phyloP scores from a whole-genome alignment of 2,888 invertebrate species.

The Hirtodrosophila confusa region DNA sequence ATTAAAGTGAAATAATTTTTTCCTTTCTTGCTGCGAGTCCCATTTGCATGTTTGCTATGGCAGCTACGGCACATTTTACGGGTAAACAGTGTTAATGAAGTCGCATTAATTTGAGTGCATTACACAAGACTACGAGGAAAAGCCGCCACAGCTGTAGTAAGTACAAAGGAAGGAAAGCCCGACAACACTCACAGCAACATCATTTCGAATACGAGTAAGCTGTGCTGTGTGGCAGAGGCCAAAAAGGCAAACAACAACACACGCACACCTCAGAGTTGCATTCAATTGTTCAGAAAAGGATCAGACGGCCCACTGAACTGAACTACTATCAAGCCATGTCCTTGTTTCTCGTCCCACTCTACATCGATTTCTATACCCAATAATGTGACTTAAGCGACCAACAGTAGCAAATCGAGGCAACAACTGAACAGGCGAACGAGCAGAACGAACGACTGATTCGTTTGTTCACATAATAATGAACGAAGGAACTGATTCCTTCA shows the following conservation, averaged over 20 bases:
- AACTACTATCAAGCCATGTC: too few relatives aligned
- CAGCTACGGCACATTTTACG: constrained; percentile 53
- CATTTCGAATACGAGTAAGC: constrained; percentile 11
- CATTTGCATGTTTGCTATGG: constrained; percentile 59
- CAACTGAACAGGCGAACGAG: too few relatives aligned
- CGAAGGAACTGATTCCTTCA: too few relatives aligned
- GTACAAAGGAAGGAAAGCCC: constrained; percentile 7
- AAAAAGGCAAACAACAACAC: constrained; percentile 41
- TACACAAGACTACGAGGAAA: constrained; percentile 54
- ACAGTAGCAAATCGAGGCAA: too few relatives aligned
- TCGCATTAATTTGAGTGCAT: constrained; percentile 77
- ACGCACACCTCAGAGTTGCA: constrained; percentile 5
- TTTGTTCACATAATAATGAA: too few relatives aligned
- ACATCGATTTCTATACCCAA: too few relatives aligned
- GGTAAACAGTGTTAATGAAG: constrained; percentile 79
- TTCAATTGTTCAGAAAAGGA: too few relatives aligned
- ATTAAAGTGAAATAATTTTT: constrained; percentile 43
- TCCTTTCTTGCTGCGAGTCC: constrained; percentile 22
- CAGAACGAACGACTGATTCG: too few relatives aligned
- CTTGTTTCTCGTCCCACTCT: too few relatives aligned
- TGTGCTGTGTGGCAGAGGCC: constrained; percentile 12
- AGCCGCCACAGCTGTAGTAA: constrained; percentile 21
- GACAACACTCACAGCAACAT: constrained; percentile 11
- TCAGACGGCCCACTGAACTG: too few relatives aligned
- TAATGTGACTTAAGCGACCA: too few relatives aligned